Percentiles rank a stretch among this genome's conserved stretches.
Evolutionary conservation across 2,797 vertebrate species (phyloP).

Genomic region (Leptatherina wallacei): DNA sequence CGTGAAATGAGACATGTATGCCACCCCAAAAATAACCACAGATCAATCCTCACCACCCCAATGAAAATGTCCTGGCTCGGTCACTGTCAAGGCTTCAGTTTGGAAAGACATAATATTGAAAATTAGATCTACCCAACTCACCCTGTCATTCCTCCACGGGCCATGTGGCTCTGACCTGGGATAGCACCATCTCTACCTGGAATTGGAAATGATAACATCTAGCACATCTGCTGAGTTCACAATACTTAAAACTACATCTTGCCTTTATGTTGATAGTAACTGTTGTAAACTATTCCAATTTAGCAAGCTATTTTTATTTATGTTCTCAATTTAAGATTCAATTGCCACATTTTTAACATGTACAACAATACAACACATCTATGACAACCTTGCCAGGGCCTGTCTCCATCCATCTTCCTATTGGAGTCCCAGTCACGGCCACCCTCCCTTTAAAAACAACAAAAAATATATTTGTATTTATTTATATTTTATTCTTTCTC

Average conservation of each 20-base stretch:
- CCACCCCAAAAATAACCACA: too few species aligned
- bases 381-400: constrained; percentile 82
- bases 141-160: constrained; percentile 89
- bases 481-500: background rate
- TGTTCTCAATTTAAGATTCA: background rate
- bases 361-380: background rate
- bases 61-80: too few species aligned
- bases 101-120: background rate
- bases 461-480: background rate
- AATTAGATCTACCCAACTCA: constrained; percentile 65
- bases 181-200: constrained; percentile 87
- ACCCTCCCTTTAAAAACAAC: constrained; percentile 78
- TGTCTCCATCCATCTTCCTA: constrained; percentile 89
- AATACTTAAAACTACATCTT: background rate
- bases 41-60: too few species aligned
- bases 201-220: constrained; percentile 18
- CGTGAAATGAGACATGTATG: too few species aligned
- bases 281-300: background rate
- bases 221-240: background rate
- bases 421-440: constrained; percentile 91
- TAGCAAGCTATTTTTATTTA: background rate
- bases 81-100: background rate
- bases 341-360: background rate
- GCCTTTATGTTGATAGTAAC: background rate
- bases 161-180: constrained; percentile 86